A percentile compares a stretch with the other conserved stretches of the same genome.
These are phyloP conservation scores for Riparia riparia DNA, from an alignment of 2,113 vertebrate genomes.

Conservation along the genomic window DNA sequence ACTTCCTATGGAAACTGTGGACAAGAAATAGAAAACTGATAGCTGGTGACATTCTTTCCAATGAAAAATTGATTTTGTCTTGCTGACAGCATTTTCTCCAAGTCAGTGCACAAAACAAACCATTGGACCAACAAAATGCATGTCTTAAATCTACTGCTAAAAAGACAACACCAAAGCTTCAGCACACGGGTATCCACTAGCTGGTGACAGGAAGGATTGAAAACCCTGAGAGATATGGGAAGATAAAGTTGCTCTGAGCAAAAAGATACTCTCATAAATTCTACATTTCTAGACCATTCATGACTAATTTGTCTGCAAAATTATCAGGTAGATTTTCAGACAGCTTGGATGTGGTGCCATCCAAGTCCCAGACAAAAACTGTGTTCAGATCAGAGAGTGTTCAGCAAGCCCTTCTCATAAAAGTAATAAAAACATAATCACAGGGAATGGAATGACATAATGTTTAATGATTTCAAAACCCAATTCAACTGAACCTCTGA, in stretches of 20 bases:
- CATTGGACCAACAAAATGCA: background rate
- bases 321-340: background rate
- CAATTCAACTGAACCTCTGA: conserved; percentile 8
- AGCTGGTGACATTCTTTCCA: background rate
- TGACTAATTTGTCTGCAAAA: background rate
- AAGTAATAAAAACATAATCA: background rate
- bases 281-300: background rate
- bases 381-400: background rate
- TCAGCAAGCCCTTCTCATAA: background rate
- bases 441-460: background rate
- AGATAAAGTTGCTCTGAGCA: background rate
- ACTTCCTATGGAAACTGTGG: background rate
- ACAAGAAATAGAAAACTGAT: background rate
- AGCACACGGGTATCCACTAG: background rate
- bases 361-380: background rate
- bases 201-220: background rate
- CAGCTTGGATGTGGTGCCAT: background rate
- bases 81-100: background rate
- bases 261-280: background rate
- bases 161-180: background rate
- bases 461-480: background rate
- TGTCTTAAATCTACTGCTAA: background rate
- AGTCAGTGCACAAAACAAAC: background rate
- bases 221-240: background rate
- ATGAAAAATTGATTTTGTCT: background rate